phyloP scores from a whole-genome alignment of 2,888 invertebrate genomes.

The Ametastegia equiseti region DNA sequence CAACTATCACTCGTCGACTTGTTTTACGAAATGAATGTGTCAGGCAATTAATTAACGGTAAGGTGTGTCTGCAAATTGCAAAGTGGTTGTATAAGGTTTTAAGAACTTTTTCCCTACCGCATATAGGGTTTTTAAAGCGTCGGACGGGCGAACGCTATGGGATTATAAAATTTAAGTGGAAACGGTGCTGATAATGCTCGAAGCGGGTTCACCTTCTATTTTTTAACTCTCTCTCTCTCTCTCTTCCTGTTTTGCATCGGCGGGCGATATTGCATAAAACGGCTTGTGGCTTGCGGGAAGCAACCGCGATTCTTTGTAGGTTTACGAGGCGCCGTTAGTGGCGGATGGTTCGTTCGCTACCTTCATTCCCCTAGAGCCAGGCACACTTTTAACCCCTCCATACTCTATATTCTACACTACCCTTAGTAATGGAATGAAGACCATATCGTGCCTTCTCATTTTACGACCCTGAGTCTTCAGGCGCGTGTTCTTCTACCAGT shows the following conservation, averaged over 20 bases:
- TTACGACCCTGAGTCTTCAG: slow-evolving; percentile 34
- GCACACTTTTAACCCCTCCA: slow-evolving; percentile 36
- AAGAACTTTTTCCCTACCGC: neutral
- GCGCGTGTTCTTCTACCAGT: neutral
- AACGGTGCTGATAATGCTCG: slow-evolving; percentile 29
- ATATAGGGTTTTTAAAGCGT: neutral
- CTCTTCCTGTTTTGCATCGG: slow-evolving; percentile 21
- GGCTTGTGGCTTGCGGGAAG: slow-evolving; percentile 30
- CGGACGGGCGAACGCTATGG: neutral
- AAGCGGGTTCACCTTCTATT: neutral
- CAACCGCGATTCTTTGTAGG: slow-evolving; percentile 42
- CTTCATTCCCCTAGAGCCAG: slow-evolving; percentile 20
- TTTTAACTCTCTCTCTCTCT: neutral
- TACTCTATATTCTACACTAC: slow-evolving; percentile 33
- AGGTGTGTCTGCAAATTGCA: neutral
- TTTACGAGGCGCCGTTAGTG: slow-evolving; percentile 45
- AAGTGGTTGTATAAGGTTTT: neutral
- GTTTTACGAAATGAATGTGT: neutral
- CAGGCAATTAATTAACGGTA: neutral
- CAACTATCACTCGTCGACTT: neutral
- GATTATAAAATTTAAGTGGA: slow-evolving; percentile 34
- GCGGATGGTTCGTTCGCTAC: slow-evolving; percentile 31
- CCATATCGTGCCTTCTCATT: slow-evolving; percentile 30
- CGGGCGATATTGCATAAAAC: slow-evolving; percentile 31
- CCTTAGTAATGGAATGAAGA: slow-evolving; percentile 13